These are phyloP conservation scores for Lerema accius DNA, from an alignment of 1,140 invertebrate genomes.

Conservation along the genomic window DNA sequence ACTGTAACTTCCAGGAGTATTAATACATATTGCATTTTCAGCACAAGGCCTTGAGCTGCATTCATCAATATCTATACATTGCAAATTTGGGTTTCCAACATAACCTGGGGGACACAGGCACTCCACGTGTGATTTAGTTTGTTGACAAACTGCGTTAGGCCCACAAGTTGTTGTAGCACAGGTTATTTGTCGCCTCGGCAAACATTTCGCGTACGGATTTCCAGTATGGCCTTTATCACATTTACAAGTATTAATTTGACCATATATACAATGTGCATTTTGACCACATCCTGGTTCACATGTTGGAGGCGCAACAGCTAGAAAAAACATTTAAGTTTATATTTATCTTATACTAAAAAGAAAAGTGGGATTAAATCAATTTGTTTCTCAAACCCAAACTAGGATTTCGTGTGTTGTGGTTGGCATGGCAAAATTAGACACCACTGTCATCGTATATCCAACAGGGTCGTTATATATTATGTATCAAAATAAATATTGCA, in stretches of 20 bases:
- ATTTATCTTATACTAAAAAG: too few relatives aligned
- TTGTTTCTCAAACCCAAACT: too few relatives aligned
- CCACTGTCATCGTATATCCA: too few relatives aligned
- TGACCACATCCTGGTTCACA: constrained; percentile 91
- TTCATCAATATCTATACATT: constrained; percentile 94
- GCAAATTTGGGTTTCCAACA: constrained; percentile 93
- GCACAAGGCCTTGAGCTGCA: constrained; percentile 92
- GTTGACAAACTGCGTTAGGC: constrained; percentile 89
- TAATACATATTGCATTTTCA: constrained; percentile 93
- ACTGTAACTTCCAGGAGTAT: constrained; percentile 93
- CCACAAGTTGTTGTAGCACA: constrained; percentile 90
- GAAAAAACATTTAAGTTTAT: too few relatives aligned
- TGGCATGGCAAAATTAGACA: too few relatives aligned
- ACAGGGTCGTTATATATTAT: too few relatives aligned
- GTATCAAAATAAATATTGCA: not conserved
- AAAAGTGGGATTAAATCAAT: too few relatives aligned
- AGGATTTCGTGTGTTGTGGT: too few relatives aligned
- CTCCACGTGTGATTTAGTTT: constrained; percentile 88
- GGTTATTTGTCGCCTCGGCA: constrained; percentile 86
- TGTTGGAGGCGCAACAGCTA: constrained; percentile 89
- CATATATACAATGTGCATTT: constrained; percentile 95
- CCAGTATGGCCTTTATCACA: constrained; percentile 92
- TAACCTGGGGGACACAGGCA: constrained; percentile 92
- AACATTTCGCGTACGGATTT: constrained; percentile 94
- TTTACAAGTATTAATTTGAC: constrained; percentile 89